A percentile compares a stretch with the other conserved stretches of the same genome.
Conservation (phyloP, 30 jellyfish, hydroid and myxozoan species). For the Aurelia coerulea region DNA sequence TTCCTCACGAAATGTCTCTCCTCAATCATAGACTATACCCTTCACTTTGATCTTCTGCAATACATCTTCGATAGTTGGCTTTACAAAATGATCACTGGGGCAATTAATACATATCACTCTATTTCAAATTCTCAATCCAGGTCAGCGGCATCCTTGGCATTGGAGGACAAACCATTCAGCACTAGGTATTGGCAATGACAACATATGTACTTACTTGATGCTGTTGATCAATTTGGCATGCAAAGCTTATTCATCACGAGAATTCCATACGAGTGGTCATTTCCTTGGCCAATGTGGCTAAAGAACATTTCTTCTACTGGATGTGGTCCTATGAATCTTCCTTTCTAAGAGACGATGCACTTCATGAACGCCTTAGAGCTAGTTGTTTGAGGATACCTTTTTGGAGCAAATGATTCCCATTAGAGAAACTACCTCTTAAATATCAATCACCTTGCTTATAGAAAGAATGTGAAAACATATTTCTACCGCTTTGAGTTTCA, state of each 20-base stretch:
- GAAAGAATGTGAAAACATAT: background rate
- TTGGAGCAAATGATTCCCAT: constrained; percentile 18
- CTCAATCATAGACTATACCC: constrained; percentile 15
- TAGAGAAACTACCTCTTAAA: constrained; percentile 25
- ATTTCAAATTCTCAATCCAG: background rate
- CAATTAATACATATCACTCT: background rate
- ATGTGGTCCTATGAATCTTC: constrained; percentile 7
- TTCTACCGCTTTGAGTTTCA: constrained; percentile 54
- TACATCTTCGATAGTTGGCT: constrained; percentile 24
- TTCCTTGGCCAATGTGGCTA: constrained; percentile 51
- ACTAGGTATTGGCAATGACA: constrained; percentile 41
- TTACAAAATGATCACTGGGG: constrained; percentile 24
- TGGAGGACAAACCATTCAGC: constrained; percentile 29
- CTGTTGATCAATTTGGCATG: constrained; percentile 39
- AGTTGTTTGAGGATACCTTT: constrained; percentile 33
- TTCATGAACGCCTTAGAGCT: constrained; percentile 26
- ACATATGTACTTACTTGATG: constrained; percentile 39
- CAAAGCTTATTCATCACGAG: constrained; percentile 34
- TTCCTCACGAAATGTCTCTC: constrained; percentile 8
- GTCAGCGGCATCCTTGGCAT: constrained; percentile 16
- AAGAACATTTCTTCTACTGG: background rate
- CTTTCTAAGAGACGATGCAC: constrained; percentile 21
- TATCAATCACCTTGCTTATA: background rate
- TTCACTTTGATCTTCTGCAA: background rate
- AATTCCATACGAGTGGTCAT: constrained; percentile 15